Evolutionary conservation across 2,113 vertebrate genomes (phyloP), one percentile per base, ranked within the genome.

Genomic region (Tauraco erythrolophus): DNA sequence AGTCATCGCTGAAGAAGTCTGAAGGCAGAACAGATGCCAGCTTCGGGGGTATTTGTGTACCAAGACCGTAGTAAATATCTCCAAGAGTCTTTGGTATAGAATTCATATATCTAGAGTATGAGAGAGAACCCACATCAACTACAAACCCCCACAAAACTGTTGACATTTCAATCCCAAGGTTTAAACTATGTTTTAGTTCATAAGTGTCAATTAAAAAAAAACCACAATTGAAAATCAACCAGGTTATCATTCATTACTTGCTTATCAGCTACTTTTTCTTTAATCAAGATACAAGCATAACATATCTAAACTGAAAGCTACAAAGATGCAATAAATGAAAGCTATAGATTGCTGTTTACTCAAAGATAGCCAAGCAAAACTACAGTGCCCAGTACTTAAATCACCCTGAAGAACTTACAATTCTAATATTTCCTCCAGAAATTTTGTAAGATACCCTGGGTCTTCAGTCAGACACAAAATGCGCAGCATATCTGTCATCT

Each of bases 1-100:
- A 99, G 45, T 99, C 99, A 64, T 99, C 99, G 31, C 99, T 99
- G 96, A 99, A 99, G 97, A 99, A 99, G 86, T 99, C 99, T 35
- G 98, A 72, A 37, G 99, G 99, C 83, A 99, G 98, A 78, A 98
- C 97, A 11, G 97, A 97, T n/a, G 98, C 94, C 89, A 99, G 97
- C 43, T 98, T 99, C 2, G 98, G 97, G 6, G 99, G 99, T 80
- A 99, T 98, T 97, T 98, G 98, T 14, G 98, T 99, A 35, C 99
- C 99, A 4, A 99, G 98, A 90, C 98, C 98, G 46, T 99, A 97
- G 71, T 99, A 99, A 77, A 99, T 97, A 17, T 98, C 98, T 65
- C 99, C 99, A 24, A 99, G 98, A 4, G 96, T 98, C 96, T 98
- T 98, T 1, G 99, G 99, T 80, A 99, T 97, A 28, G 98, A 92